phyloP scores from a whole-genome alignment of 2,797 vertebrate species.

The Macroramphosus scolopax region DNA sequence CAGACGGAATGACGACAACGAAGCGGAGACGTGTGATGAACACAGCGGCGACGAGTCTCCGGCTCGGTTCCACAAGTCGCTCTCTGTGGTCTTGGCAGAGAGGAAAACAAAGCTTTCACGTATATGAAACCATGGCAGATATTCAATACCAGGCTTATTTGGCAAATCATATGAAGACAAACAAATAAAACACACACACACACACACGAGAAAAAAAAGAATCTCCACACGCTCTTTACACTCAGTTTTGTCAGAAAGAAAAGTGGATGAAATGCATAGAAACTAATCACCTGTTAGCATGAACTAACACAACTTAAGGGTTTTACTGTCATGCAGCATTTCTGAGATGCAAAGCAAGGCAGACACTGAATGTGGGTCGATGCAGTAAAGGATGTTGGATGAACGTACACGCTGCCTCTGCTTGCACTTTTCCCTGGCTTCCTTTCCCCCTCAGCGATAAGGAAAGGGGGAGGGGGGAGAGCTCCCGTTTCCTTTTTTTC shows the following conservation, averaged over 20 bases:
- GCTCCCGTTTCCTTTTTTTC: conserved; percentile 59
- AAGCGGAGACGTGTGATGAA: conserved; percentile 72
- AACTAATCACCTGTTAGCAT: conserved; percentile 71
- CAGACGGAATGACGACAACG: conserved; percentile 69
- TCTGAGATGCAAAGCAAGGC: conserved; percentile 76
- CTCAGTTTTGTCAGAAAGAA: conserved; percentile 79
- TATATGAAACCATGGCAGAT: conserved; percentile 82
- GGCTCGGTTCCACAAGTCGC: conserved; percentile 60
- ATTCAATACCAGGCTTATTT: conserved; percentile 75
- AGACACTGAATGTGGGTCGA: conserved; percentile 59
- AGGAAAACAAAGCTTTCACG: conserved; percentile 74
- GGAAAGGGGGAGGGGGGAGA: conserved; percentile 69
- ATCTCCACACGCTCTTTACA: conserved; percentile 54
- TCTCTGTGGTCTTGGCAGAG: conserved; percentile 68
- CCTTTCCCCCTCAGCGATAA: conserved; percentile 76
- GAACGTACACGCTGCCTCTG: conserved; percentile 53
- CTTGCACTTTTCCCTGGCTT: conserved; percentile 72
- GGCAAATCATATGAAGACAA: conserved; percentile 90
- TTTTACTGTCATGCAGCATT: conserved; percentile 90
- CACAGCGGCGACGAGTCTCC: conserved; percentile 68
- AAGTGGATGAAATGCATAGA: conserved; percentile 87
- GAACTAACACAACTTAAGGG: conserved; percentile 74
- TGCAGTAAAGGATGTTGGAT: conserved; percentile 52
- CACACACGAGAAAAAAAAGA: no score
- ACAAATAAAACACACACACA: conserved; percentile 40